Evolutionary conservation across 2,797 vertebrate species (phyloP), one percentile per base, ranked within the genome.

Genomic region (Oreochromis mossambicus): DNA sequence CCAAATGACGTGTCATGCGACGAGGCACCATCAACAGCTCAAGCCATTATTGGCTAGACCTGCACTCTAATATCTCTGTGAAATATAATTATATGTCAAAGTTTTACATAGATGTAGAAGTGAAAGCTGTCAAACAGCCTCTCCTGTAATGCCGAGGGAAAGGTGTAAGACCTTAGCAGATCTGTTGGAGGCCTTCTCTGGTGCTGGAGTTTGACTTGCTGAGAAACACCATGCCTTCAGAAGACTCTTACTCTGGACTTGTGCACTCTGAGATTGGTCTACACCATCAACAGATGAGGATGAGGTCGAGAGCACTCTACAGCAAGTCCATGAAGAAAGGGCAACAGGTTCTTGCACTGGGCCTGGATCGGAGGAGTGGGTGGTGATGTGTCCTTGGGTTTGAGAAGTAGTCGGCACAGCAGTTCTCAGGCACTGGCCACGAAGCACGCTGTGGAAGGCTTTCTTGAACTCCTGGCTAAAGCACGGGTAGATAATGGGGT

Each of bases 401-500:
- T 90, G 88, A 52, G 82, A 36, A 51, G 88, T 94, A 54, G 43
- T 26, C 3, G 91, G 91, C 3, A 82, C 8, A 19, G 92, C 95
- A 51, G 94, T 92, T 54, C 89, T 94, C 24, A 97, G 95, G 94
- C 98, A 99, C 86, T 93, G 97, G 1, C 95, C 95, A 14, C 79
- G 96, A 55, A 99, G 95, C 81, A 99, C 96, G 0, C 98, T 98
- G 86, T 97, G 96, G 95, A 99, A 99, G 0, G 98, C 98, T 91
- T 96, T 98, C 95, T 98, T 98, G 91, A 99, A 99, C 95, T 99
- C 98, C 88, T 96, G 97, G 89, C 98, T 99, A 73, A 97, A 99
- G 94, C 98, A 99, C 0, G 98, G 98, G 91, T 99, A 99, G 94
- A 99, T 99, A 63, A 99, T 97, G 63, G 98, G 98, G 93, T 99